These are phyloP conservation scores for Pantala flavescens DNA, from an alignment of 1,140 invertebrate species.

Conservation along the genomic window DNA sequence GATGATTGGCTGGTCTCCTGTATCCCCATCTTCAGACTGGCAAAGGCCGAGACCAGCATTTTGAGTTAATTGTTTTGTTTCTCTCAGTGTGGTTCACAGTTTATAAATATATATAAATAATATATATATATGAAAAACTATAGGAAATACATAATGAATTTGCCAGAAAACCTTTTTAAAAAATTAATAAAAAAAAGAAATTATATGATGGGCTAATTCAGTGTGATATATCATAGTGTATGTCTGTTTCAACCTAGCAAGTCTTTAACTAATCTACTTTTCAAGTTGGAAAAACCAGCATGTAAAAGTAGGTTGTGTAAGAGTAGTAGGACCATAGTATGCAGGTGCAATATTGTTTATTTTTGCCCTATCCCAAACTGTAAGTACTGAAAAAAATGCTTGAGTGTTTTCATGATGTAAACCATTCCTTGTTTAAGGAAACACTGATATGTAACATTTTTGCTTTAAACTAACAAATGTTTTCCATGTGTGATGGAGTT, in stretches of 20 bases:
- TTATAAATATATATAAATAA: not conserved
- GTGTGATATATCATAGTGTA: constrained; percentile 10
- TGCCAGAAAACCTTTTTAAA: constrained; percentile 7
- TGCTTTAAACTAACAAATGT: constrained; percentile 8
- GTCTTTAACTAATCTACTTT: not conserved
- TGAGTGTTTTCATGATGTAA: constrained; percentile 8
- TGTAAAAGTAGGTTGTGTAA: not conserved
- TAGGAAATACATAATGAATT: constrained; percentile 6
- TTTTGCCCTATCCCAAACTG: constrained; percentile 5
- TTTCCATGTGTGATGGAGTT: constrained; percentile 4
- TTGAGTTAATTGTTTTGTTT: constrained; percentile 8
- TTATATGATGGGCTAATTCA: constrained; percentile 4
- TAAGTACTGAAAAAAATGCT: constrained; percentile 10
- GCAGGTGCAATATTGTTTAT: constrained; percentile 2
- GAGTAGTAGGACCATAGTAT: not conserved
- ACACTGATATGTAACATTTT: constrained; percentile 1
- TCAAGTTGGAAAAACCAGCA: not conserved
- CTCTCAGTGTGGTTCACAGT: constrained; percentile 3
- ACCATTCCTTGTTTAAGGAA: constrained; percentile 1
- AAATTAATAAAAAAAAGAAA: constrained; percentile 5
- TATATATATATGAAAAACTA: constrained; percentile 7
- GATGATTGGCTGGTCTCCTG: not conserved
- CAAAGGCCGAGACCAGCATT: not conserved
- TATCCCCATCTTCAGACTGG: not conserved
- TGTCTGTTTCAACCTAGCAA: constrained; percentile 6